Percentiles rank a stretch among this genome's conserved stretches.
phyloP scores from a whole-genome alignment of 2,888 invertebrate species.

The Callyntrura guangdongensis region DNA sequence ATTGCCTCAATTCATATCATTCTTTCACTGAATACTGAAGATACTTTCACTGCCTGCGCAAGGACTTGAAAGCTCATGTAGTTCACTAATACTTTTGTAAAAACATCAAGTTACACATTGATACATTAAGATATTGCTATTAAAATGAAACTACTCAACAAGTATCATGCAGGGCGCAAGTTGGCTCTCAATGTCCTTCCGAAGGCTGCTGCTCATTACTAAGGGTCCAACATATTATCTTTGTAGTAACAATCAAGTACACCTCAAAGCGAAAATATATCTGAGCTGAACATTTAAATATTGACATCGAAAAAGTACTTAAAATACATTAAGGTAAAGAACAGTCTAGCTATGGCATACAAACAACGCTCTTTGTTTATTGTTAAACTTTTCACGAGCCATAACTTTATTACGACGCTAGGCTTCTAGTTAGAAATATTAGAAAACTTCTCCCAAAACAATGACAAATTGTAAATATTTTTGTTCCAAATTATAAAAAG shows the following conservation, averaged over 20 bases:
- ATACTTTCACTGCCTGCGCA: conserved; percentile 7
- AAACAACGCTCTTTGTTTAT: background rate
- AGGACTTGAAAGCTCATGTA: background rate
- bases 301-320: background rate
- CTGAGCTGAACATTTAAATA: background rate
- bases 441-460: too few relatives aligned
- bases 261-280: conserved; percentile 7
- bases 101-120: background rate
- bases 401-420: too few relatives aligned
- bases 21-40: background rate
- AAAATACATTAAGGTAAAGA: background rate
- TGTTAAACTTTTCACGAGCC: too few relatives aligned
- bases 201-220: background rate
- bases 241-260: background rate
- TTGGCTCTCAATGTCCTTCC: conserved; percentile 26
- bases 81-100: background rate
- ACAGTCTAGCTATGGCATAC: background rate
- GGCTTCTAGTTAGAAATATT: too few relatives aligned
- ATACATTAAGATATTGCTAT: background rate
- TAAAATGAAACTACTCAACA: background rate
- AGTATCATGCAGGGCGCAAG: background rate
- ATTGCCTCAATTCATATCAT: background rate
- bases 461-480: too few relatives aligned
- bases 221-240: background rate
- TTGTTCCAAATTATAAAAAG: too few relatives aligned